These are phyloP conservation scores for Xanthia icteritia DNA, from an alignment of 2,888 invertebrate species.

Conservation along the genomic window DNA sequence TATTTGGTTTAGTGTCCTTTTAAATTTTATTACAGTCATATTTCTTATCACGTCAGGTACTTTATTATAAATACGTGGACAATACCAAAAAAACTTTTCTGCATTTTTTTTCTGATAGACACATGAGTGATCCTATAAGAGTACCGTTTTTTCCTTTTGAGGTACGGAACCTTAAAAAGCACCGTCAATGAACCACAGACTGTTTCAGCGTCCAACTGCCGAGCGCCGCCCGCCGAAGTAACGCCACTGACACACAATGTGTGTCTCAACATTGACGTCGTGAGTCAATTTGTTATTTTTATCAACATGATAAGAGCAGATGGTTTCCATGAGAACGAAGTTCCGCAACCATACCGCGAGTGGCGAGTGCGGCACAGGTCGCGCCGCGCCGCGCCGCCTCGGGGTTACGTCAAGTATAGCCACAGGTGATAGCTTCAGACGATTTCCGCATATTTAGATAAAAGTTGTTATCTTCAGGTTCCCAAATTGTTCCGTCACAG, in stretches of 20 bases:
- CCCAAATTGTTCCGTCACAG: background rate
- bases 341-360: conserved; percentile 9
- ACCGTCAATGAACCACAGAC: background rate
- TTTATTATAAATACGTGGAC: too few species aligned
- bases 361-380: background rate
- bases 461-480: background rate
- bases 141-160: too few species aligned
- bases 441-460: background rate
- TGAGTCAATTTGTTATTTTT: conserved; percentile 36
- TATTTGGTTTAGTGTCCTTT: too few species aligned
- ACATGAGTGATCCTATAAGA: too few species aligned
- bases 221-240: background rate
- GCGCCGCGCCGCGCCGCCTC: background rate
- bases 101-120: too few species aligned
- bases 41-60: too few species aligned
- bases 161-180: too few species aligned
- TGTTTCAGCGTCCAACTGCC: background rate
- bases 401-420: background rate
- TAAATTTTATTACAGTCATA: too few species aligned
- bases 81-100: too few species aligned
- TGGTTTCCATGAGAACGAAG: conserved; percentile 29
- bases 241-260: conserved; percentile 8
- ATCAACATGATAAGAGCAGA: conserved; percentile 20
- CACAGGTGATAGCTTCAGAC: background rate
- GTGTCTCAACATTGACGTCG: conserved; percentile 1